A percentile compares a stretch with the other conserved stretches of the same genome.
Conservation (phyloP, 2,888 invertebrate species). For the Adineta ricciae region DNA sequence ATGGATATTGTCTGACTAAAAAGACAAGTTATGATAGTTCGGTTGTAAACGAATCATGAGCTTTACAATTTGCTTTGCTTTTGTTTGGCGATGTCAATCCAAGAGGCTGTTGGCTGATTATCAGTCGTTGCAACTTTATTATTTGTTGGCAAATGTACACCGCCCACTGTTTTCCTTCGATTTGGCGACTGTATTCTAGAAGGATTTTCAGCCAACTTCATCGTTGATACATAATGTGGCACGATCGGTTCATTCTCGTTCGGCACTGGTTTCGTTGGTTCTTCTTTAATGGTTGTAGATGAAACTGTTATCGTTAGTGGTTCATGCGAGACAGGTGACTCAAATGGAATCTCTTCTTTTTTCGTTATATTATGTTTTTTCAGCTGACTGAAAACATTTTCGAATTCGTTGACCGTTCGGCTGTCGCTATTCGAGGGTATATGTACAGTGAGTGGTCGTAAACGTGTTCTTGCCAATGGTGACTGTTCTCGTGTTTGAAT, state of each 20-base stretch:
- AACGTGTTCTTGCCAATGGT: not conserved
- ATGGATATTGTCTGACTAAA: not conserved
- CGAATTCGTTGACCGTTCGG: not conserved
- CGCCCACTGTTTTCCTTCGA: not conserved
- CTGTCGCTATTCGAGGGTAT: not conserved
- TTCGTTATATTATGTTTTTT: not conserved
- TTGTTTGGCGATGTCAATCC: conserved; percentile 7
- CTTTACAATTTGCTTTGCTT: conserved; percentile 8
- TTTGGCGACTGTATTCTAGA: not conserved
- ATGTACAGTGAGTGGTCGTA: not conserved
- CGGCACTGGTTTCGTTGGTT: not conserved
- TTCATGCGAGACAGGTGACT: not conserved
- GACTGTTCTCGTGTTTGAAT: not conserved
- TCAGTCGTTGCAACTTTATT: not conserved
- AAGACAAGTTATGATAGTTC: not conserved
- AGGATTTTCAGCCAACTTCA: not conserved
- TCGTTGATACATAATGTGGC: not conserved
- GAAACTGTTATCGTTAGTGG: not conserved
- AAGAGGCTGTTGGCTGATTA: not conserved
- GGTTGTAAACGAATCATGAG: too few relatives aligned
- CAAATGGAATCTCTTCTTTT: not conserved
- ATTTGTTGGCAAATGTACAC: not conserved
- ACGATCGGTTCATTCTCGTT: not conserved
- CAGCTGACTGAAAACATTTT: not conserved
- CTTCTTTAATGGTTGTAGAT: not conserved